Evolutionary conservation across 2,797 vertebrate genomes (phyloP), one percentile per base, ranked within the genome.

Genomic region (Carapus acus): DNA sequence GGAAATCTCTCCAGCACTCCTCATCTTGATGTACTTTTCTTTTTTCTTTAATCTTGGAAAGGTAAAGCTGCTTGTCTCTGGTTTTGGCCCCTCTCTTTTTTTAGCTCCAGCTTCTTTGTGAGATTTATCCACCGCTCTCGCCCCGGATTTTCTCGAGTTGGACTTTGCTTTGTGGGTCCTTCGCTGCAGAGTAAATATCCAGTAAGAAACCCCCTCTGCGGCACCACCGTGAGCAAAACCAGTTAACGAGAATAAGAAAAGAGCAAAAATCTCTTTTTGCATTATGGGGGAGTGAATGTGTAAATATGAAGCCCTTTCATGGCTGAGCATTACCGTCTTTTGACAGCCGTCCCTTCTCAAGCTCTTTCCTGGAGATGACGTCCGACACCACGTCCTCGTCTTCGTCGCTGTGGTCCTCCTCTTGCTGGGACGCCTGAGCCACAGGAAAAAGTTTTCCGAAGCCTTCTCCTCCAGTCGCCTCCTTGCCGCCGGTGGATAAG

Each of bases 381-480:
- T 92, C 91, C 0, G 91, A 90, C 14, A 90, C 83, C 71, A 97
- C 86, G 33, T 92, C 90, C 24, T 89, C 83, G 1, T 93, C 90
- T 0, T 88, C 86, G 2, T 89, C 89, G 6, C 86, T 82, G 49
- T 82, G 81, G 29, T 85, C 85, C 56, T 93, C 91, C 37, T 85
- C 76, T 49, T 71, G 83, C 45, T 77, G 82, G 43, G 82, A 70
- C 17, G 77, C 22, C 56, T 70, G 90, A 20, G 83, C 72, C 58
- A 86, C 85, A 36, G 96, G 94, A 64, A 93, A 95, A 57, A 97
- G 90, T 82, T 97, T 97, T 63, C 96, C 96, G 78, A 99, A 99
- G 18, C 94, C 96, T 37, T 84, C 78, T 1, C 58, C 77, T 20
- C 47, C 66, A 1, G 58, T 42, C 23, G 7, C 72, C 39, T 83